phyloP scores from a whole-genome alignment of 2,797 vertebrate species.

The Scomberomorus guttatus region DNA sequence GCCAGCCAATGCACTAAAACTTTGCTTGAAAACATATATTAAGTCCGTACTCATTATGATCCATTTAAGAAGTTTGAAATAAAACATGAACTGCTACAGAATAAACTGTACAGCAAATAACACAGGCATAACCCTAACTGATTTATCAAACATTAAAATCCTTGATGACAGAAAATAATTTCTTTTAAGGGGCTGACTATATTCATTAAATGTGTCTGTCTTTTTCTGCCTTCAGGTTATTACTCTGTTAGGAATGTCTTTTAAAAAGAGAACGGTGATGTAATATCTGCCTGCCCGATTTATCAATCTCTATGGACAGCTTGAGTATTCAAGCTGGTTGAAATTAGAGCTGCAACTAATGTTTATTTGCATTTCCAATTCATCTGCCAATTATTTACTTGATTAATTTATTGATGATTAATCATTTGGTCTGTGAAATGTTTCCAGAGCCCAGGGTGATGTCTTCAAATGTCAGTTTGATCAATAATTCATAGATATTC shows the following conservation, averaged over 20 bases:
- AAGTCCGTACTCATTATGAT: not conserved
- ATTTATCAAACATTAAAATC: not conserved
- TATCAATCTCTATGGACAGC: slow-evolving; percentile 9
- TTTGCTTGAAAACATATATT: slow-evolving; percentile 7
- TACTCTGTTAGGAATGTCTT: slow-evolving; percentile 2
- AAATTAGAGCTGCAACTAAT: not conserved
- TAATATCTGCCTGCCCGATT: slow-evolving; percentile 20
- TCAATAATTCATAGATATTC: too few relatives aligned
- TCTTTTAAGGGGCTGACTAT: slow-evolving; percentile 2
- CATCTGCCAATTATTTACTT: too few relatives aligned
- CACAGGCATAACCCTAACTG: not conserved
- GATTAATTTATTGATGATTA: too few relatives aligned
- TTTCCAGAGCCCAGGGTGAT: too few relatives aligned
- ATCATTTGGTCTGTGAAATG: too few relatives aligned
- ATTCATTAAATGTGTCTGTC: not conserved
- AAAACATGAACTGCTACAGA: not conserved
- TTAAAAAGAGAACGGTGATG: slow-evolving; percentile 13
- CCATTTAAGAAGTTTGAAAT: not conserved
- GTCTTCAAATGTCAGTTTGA: too few relatives aligned
- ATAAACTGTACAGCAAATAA: not conserved
- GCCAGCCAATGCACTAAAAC: not conserved
- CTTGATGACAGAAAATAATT: not conserved
- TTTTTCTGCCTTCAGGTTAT: slow-evolving; percentile 17
- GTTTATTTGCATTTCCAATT: too few relatives aligned
- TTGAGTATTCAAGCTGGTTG: slow-evolving; percentile 8